Base-by-base conservation (phyloP, 1,140 invertebrate genomes). In the Dryas iulia region DNA sequence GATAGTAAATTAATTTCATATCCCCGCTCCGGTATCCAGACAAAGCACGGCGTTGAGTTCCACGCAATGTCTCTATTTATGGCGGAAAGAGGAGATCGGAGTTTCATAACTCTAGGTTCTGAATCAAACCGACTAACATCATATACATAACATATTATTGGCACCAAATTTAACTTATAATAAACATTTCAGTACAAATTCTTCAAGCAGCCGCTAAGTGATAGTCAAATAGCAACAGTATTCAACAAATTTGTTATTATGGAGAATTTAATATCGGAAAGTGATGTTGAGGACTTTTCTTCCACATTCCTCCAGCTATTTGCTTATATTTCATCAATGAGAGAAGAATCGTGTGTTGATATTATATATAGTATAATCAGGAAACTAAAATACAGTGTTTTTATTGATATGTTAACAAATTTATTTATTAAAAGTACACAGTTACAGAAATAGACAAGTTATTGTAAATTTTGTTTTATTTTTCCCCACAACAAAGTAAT, bases 121-220 rank as follows among this genome's bases (percentile, higher is more conserved):
- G n/a, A n/a, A n/a, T n/a, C n/a, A n/a, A n/a, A n/a, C n/a, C n/a
- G n/a, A n/a, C n/a, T n/a, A n/a, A n/a, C n/a, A n/a, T n/a, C n/a
- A n/a, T n/a, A n/a, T n/a, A n/a, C n/a, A n/a, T n/a, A n/a, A n/a
- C n/a, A n/a, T n/a, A n/a, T n/a, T n/a, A n/a, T n/a, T n/a, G n/a
- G n/a, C n/a, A n/a, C n/a, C n/a, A n/a, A n/a, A n/a, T n/a, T n/a
- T n/a, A n/a, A n/a, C n/a, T n/a, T n/a, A n/a, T n/a, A n/a, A n/a
- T n/a, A n/a, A 47, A 47, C 14, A n/a, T 89, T 89, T 53, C 80
- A 90, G 87, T 81, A 84, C 57, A 83, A 83, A 75, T 87, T 77
- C 59, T 76, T 87, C 6, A 79, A 74, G 56, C 74, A 75, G 67
- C 81, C 82, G 6, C 33, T 87, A 7, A 68, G 56, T 8, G 69